A percentile compares a stretch with the other conserved stretches of the same genome.
phyloP scores from a whole-genome alignment of 2,797 vertebrate genomes.

The Liasis olivaceus region DNA sequence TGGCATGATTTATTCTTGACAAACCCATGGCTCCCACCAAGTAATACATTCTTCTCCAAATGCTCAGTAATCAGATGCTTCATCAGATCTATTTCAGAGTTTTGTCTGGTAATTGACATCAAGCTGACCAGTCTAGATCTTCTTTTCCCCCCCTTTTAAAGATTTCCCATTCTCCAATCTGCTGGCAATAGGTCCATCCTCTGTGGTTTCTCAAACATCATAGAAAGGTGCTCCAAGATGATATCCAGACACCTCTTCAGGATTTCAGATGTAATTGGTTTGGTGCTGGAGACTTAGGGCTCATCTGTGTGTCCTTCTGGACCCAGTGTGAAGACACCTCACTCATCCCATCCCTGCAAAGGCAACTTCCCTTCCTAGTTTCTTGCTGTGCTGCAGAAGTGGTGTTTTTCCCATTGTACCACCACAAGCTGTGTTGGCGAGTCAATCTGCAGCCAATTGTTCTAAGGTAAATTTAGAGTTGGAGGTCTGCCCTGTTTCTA shows the following conservation, averaged over 20 bases:
- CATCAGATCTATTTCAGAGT: not conserved
- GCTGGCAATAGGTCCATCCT: not conserved
- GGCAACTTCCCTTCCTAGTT: not conserved
- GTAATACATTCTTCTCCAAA: not conserved
- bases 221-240: not conserved
- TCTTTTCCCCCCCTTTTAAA: not conserved
- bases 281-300: not conserved
- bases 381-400: not conserved
- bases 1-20: not conserved
- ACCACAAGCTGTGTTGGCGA: not conserved
- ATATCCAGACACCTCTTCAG: not conserved
- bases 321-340: not conserved
- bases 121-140: not conserved
- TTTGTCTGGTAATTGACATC: not conserved
- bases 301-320: not conserved
- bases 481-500: not conserved
- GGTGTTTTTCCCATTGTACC: not conserved
- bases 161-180: not conserved
- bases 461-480: not conserved
- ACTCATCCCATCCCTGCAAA: not conserved
- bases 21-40: not conserved
- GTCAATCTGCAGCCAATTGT: not conserved
- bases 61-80: not conserved
- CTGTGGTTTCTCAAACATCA: not conserved
- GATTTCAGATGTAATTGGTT: not conserved